Evolutionary conservation across 2,113 vertebrate genomes (phyloP), one percentile per base, ranked within the genome.

Genomic region (Platysternon megacephalum): DNA sequence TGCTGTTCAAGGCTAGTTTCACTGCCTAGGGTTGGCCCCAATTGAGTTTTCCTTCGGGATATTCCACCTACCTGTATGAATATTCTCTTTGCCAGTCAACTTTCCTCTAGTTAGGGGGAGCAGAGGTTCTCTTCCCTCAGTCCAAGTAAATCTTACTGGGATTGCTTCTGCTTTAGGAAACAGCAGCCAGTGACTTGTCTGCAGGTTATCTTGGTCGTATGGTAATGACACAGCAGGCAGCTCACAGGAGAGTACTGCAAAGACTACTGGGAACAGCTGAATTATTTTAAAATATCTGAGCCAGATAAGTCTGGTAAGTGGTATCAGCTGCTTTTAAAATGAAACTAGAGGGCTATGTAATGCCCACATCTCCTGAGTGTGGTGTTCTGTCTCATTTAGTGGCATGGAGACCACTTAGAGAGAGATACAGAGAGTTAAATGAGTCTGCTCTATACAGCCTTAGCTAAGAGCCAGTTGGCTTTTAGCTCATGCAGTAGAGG

Each of bases 321-420:
- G 46, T 68, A 92, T 56, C 93, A 94, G 82, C 79, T 90, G 88
- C 68, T 85, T 52, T 74, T 82, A 88, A 61, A 94, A 35, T 21
- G 49, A 85, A 88, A 39, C 39, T 1, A 42, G 39, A 68, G 48
- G 85, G 76, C 2, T 52, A 55, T 17, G 46, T 48, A 48, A 48
- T 48, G 9, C 9, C 46, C 46, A 48, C 46, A 48, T 2, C 46
- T 48, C 46, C 46, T 48, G 46, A 48, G 46, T 48, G 46, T 48
- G 46, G 46, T 48, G 46, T 48, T 48, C 46, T 48, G 46, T 48
- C 46, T 48, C 46, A 48, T 48, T 48, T 48, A 11, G 46, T 48
- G 46, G 46, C 46, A 48, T 48, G 46, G 10, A 48, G 46, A 48
- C 46, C 46, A 48, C 46, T 48, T 46, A 46, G 46, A 48, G 46